These are phyloP conservation scores for Plebejus anna DNA, from an alignment of 2,888 invertebrate genomes.

Conservation along the genomic window DNA sequence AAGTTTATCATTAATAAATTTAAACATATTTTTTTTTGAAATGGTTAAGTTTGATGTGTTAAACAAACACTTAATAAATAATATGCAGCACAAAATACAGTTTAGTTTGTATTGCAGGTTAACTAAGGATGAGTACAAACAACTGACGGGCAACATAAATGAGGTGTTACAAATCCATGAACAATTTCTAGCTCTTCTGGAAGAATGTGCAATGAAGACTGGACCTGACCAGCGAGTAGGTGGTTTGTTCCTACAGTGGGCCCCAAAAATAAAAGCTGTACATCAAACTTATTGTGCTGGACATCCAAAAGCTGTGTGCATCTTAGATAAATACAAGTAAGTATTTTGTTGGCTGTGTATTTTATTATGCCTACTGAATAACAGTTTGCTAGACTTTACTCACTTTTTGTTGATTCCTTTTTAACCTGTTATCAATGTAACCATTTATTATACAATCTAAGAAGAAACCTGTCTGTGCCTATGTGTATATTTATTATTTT, in stretches of 20 bases:
- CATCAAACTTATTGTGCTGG: slow-evolving; percentile 94
- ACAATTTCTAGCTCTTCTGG: slow-evolving; percentile 87
- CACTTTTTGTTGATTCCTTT: background rate
- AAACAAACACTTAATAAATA: background rate
- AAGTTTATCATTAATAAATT: slow-evolving; percentile 60
- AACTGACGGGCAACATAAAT: slow-evolving; percentile 92
- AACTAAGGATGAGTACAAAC: slow-evolving; percentile 90
- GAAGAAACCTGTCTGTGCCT: background rate
- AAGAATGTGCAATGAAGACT: slow-evolving; percentile 86
- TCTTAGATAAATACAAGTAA: slow-evolving; percentile 95
- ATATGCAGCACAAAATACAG: background rate
- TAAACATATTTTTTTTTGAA: slow-evolving; percentile 2
- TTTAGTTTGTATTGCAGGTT: slow-evolving; percentile 80
- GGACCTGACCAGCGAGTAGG: slow-evolving; percentile 92
- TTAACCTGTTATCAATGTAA: background rate
- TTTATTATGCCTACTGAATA: background rate
- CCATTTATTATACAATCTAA: background rate
- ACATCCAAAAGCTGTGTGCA: slow-evolving; percentile 96
- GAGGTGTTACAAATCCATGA: slow-evolving; percentile 93
- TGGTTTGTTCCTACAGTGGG: slow-evolving; percentile 92
- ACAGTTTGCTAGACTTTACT: background rate
- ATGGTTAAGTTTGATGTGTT: slow-evolving; percentile 15
- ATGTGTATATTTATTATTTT: too few relatives aligned
- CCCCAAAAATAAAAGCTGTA: slow-evolving; percentile 89
- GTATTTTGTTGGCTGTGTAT: slow-evolving; percentile 43